These are phyloP conservation scores for Sakesphorus luctuosus DNA, from an alignment of 2,113 vertebrate genomes.

Conservation along the genomic window DNA sequence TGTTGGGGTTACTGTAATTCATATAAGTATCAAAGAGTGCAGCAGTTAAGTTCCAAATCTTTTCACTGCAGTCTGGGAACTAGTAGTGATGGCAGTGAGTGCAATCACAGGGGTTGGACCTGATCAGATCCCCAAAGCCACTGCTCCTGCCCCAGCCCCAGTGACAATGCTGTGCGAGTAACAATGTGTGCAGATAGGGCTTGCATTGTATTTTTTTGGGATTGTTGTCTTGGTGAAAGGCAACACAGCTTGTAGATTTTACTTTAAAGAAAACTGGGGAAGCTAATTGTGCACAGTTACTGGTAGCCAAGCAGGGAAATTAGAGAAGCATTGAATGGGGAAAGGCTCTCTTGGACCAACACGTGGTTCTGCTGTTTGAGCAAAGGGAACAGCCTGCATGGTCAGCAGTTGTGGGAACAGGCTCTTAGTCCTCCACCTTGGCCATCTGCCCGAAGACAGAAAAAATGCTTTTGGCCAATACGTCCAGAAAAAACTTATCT, in stretches of 20 bases:
- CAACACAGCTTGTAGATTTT: not conserved
- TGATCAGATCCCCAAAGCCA: not conserved
- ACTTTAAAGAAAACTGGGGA: not conserved
- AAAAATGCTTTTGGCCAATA: not conserved
- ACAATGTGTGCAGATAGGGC: not conserved
- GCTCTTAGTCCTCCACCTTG: not conserved
- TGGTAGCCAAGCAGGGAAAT: not conserved
- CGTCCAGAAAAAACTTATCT: not conserved
- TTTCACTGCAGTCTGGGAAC: not conserved
- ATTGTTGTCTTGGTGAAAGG: not conserved
- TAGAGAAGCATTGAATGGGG: not conserved
- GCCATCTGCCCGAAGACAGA: not conserved
- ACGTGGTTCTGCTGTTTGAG: not conserved
- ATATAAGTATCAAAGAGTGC: not conserved
- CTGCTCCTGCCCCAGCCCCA: not conserved
- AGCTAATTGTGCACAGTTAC: not conserved
- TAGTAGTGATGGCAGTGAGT: not conserved
- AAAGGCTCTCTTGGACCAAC: not conserved
- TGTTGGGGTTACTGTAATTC: not conserved
- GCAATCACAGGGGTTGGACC: not conserved
- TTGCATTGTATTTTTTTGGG: not conserved
- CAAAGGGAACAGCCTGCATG: not conserved
- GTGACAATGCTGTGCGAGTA: not conserved
- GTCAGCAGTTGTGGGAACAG: not conserved
- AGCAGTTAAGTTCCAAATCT: not conserved